A percentile compares a stretch with the other conserved stretches of the same genome.
These are phyloP conservation scores for Barbus barbus DNA, from an alignment of 2,113 vertebrate species.

Conservation along the genomic window DNA sequence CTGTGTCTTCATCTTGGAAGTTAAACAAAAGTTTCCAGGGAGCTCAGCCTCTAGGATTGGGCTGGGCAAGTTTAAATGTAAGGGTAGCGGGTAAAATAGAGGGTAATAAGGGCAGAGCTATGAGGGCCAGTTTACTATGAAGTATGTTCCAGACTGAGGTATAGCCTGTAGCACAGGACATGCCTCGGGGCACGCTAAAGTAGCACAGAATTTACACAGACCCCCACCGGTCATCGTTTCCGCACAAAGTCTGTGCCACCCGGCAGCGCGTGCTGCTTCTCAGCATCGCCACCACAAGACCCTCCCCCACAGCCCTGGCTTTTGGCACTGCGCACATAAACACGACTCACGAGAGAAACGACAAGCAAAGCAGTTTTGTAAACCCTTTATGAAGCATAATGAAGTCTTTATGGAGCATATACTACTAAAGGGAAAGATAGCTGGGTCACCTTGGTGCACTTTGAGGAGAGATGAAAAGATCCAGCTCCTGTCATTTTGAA, in stretches of 20 bases:
- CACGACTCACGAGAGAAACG: slow-evolving; percentile 88
- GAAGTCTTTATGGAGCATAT: slow-evolving; percentile 60
- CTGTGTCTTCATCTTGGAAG: slow-evolving; percentile 77
- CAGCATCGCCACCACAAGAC: slow-evolving; percentile 23
- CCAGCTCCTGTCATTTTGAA: slow-evolving; percentile 56
- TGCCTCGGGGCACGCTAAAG: slow-evolving; percentile 24
- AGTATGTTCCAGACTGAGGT: slow-evolving; percentile 68
- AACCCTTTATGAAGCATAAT: slow-evolving; percentile 88
- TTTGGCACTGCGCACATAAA: slow-evolving; percentile 90
- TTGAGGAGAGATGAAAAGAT: slow-evolving; percentile 88
- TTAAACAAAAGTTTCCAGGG: slow-evolving; percentile 81
- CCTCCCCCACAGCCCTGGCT: slow-evolving; percentile 71
- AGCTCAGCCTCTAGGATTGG: slow-evolving; percentile 70
- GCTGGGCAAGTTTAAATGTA: slow-evolving; percentile 51
- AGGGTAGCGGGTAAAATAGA: slow-evolving; percentile 51
- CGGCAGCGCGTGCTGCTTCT: background rate
- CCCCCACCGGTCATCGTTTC: background rate
- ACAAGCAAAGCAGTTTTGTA: slow-evolving; percentile 87
- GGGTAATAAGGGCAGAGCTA: slow-evolving; percentile 55
- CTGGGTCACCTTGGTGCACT: slow-evolving; percentile 84
- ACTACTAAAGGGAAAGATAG: slow-evolving; percentile 80
- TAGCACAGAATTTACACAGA: slow-evolving; percentile 31
- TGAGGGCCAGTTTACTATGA: slow-evolving; percentile 78
- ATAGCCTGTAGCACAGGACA: slow-evolving; percentile 61
- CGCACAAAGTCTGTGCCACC: slow-evolving; percentile 9